Evolutionary conservation across 2,888 invertebrate species (phyloP).

Genomic region (Sphaerophoria rueppellii): DNA sequence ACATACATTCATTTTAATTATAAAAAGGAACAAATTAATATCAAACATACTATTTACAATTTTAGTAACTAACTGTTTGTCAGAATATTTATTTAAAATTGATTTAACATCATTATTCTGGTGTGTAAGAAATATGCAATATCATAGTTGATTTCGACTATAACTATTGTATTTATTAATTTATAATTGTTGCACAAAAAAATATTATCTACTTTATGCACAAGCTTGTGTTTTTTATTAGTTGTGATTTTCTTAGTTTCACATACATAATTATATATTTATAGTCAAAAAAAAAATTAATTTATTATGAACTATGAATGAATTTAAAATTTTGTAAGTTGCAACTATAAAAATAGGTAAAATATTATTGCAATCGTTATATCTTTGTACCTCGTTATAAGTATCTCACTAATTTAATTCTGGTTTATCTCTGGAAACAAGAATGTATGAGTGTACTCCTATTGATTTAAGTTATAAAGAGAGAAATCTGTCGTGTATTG

Average conservation of each 20-base stretch:
- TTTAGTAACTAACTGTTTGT: slow-evolving; percentile 31
- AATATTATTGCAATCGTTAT: too few relatives aligned
- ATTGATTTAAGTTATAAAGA: too few relatives aligned
- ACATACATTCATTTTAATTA: slow-evolving; percentile 31
- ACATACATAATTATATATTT: neutral
- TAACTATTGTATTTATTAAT: slow-evolving; percentile 14
- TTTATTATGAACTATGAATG: neutral
- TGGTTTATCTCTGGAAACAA: too few relatives aligned
- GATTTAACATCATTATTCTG: slow-evolving; percentile 22
- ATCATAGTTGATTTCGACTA: slow-evolving; percentile 26
- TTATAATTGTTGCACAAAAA: slow-evolving; percentile 58
- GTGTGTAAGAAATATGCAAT: slow-evolving; percentile 35
- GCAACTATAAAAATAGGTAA: too few relatives aligned
- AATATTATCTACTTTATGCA: slow-evolving; percentile 53
- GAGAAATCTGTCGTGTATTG: too few relatives aligned
- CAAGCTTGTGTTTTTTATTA: slow-evolving; percentile 45
- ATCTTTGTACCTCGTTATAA: too few relatives aligned
- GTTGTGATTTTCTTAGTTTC: neutral
- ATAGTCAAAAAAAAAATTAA: neutral
- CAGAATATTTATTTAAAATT: slow-evolving; percentile 17
- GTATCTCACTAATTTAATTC: too few relatives aligned
- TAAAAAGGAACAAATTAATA: slow-evolving; percentile 32
- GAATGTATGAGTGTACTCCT: too few relatives aligned
- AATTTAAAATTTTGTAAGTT: too few relatives aligned
- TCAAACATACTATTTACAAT: slow-evolving; percentile 59